phyloP scores from a whole-genome alignment of 1,140 invertebrate species.

The Sarcophaga peregrina region DNA sequence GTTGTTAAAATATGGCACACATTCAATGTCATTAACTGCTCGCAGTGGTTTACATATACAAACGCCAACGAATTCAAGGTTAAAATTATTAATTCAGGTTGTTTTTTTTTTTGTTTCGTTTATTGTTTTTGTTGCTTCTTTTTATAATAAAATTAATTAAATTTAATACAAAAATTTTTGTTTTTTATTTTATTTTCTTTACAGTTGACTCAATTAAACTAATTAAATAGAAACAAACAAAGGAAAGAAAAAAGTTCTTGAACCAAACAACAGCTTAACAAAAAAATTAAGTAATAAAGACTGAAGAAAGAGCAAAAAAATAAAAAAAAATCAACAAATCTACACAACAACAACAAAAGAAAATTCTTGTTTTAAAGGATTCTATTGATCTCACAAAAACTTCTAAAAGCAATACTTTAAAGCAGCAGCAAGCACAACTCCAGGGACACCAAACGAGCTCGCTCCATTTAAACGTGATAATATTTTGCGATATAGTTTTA shows the following conservation, averaged over 20 bases:
- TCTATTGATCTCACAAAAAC: neutral
- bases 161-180: slow-evolving; percentile 1
- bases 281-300: neutral
- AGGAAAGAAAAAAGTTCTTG: neutral
- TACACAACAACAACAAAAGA: neutral
- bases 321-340: neutral
- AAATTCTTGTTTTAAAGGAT: slow-evolving; percentile 24
- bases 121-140: neutral
- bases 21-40: slow-evolving; percentile 2
- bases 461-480: neutral
- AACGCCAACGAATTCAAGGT: neutral
- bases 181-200: slow-evolving; percentile 18
- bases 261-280: neutral
- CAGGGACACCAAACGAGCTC: neutral
- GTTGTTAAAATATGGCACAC: neutral
- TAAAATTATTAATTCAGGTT: slow-evolving; percentile 12
- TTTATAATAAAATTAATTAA: neutral
- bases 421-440: no score
- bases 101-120: neutral
- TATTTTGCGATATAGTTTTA: neutral
- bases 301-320: slow-evolving; percentile 25
- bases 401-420: slow-evolving; percentile 2
- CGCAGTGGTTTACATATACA: neutral
- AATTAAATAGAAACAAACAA: slow-evolving; percentile 10
- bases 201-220: slow-evolving; percentile 21